Evolutionary conservation across 2,797 vertebrate genomes (phyloP), one percentile per base, ranked within the genome.

Genomic region (Macropodus opercularis): DNA sequence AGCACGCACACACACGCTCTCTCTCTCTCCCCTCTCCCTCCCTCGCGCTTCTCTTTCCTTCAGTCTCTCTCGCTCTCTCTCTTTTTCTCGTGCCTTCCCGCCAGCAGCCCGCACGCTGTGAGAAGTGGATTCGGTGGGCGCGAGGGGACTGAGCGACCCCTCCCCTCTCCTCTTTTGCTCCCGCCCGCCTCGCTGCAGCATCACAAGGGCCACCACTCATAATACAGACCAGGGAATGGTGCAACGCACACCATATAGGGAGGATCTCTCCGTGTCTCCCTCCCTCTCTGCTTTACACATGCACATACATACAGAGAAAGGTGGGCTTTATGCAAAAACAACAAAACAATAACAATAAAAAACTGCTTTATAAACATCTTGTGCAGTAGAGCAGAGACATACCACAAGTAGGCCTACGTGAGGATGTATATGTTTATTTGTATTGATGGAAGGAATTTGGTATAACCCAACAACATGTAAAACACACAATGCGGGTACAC

Each of bases 181-280:
- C 83, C 72, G 52, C 90, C 89, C 88, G 89, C 91, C 92, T 91
- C 92, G 91, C 93, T 92, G 94, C 91, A 92, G 94, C 93, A 94
- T 93, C 91, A 91, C 91, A 81, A 86, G 88, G 85, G 93, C 90
- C 91, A 92, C 89, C 84, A 76, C 87, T 86, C 86, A 87, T 81
- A 85, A 89, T 76, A 84, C 77, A 77, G 90, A 92, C 86, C 87
- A 89, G 91, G 92, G 93, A 94, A 93, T 94, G 94, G 90, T 93
- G 92, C 95, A 96, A 91, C 89, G 86, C 84, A 86, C 71, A 79
- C 68, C 79, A 79, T 83, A 76, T 64, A 85, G 77, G 91, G 81
- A 86, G 79, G 67, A 83, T 69, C 73, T 83, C 76, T 66, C 56
- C 38, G 17, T 39, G 8, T 4, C 38, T 1, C 31, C 51, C 27